Evolutionary conservation across 2,113 vertebrate species (phyloP), one percentile per base, ranked within the genome.

Genomic region (Calyptomena viridis): DNA sequence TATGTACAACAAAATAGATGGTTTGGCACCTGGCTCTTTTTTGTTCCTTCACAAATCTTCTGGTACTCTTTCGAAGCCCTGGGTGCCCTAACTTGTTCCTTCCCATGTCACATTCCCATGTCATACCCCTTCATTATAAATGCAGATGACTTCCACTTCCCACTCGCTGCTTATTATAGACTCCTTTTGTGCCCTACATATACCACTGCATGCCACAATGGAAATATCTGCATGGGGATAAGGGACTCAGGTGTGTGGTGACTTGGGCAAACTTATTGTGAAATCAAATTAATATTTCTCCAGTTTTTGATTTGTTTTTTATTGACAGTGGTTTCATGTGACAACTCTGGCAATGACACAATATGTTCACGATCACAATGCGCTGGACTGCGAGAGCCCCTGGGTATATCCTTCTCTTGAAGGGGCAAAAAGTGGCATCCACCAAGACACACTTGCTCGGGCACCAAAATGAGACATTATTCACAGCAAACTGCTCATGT

Each of bases 361-460:
- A 4, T 67, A 14, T 33, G 12, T 53, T 82, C 28, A 46, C 20
- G 30, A 2, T 31, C 1, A 0, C 18, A 11, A 49, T 0, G 1
- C 21, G 23, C n/a, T 58, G 55, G 27, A 53, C 10, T 31, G 37
- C 44, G 78, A 59, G 50, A 3, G 6, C 60, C 17, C 46, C 21
- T 58, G 37, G 22, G 1, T 0, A 0, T 24, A 37, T 15, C 9
- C 84, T 50, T 69, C 30, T 46, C 46, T 42, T 74, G 33, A 71
- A 24, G 39, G 10, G 21, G 8, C 6, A 69, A 46, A 40, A 89
- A 64, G 30, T 20, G 5, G 14, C 63, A 24, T 71, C 19, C 39
- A 7, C 4, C 33, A 72, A 79, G 31, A 35, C 33, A 12, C 68
- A 14, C 11, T 68, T 53, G 24, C 28, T 60, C 50, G 63, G 33